These are phyloP conservation scores for Ceyx cyanopectus DNA, from an alignment of 2,113 vertebrate genomes.

Conservation along the genomic window DNA sequence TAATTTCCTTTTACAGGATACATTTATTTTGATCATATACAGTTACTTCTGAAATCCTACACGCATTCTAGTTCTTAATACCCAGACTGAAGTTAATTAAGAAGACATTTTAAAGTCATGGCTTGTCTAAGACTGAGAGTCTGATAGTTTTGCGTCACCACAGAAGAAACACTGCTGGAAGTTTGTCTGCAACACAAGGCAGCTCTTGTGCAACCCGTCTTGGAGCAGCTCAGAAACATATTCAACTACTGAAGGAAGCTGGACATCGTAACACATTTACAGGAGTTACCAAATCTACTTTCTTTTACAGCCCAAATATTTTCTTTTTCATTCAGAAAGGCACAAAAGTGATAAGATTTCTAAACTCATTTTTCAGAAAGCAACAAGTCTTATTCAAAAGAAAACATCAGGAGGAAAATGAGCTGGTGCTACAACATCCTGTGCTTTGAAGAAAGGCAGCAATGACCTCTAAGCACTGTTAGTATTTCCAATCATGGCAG, in stretches of 20 bases:
- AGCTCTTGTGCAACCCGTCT: background rate
- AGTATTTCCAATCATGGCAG: background rate
- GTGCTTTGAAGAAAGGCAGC: background rate
- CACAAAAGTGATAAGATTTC: background rate
- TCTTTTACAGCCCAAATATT: background rate
- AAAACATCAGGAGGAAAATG: background rate
- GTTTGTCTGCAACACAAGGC: rapidly evolving
- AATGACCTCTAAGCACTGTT: background rate
- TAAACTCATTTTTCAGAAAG: background rate
- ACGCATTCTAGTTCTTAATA: background rate
- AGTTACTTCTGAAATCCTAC: background rate
- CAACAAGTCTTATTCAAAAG: background rate
- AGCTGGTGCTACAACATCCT: background rate
- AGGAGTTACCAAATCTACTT: background rate
- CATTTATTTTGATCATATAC: background rate
- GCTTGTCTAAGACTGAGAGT: background rate
- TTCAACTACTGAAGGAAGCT: background rate
- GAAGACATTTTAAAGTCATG: background rate
- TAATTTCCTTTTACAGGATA: background rate
- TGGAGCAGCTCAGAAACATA: background rate
- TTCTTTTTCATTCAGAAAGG: background rate
- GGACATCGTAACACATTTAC: rapidly evolving
- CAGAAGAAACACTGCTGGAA: background rate
- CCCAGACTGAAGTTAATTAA: background rate
- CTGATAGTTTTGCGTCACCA: background rate